Conservation (phyloP, 2,797 vertebrate genomes). For the Ctenopoma multispine region DNA sequence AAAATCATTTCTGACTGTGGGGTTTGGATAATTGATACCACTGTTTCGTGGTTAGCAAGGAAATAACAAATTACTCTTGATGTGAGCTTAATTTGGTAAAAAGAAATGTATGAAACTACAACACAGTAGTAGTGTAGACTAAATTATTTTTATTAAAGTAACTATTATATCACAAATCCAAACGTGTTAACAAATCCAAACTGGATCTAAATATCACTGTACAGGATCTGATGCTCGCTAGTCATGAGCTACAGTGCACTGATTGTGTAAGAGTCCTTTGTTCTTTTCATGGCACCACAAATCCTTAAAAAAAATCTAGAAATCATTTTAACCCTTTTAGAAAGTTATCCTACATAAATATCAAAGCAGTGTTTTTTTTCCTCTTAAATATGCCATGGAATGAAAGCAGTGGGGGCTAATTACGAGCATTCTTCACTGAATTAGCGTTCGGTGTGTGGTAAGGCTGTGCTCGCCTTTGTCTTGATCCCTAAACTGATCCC, state of each 20-base stretch:
- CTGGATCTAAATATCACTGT: constrained; percentile 5
- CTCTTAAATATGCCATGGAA: constrained; percentile 89
- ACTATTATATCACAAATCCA: not conserved
- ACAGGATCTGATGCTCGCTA: constrained; percentile 17
- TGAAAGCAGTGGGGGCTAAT: constrained; percentile 92
- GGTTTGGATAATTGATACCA: not conserved
- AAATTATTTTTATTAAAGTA: not conserved
- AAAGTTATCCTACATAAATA: constrained; percentile 90
- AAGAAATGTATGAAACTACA: not conserved
- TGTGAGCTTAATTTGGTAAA: not conserved
- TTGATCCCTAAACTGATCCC: constrained; percentile 95
- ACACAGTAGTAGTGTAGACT: not conserved
- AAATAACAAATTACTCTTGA: not conserved
- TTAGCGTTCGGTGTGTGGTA: constrained; percentile 95
- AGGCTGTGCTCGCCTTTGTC: constrained; percentile 89
- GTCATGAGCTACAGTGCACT: constrained; percentile 43
- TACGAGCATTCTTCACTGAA: constrained; percentile 97
- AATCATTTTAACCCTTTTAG: constrained; percentile 87
- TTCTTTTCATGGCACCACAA: constrained; percentile 63
- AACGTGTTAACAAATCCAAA: not conserved
- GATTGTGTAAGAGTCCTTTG: constrained; percentile 59
- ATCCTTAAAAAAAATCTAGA: constrained; percentile 61
- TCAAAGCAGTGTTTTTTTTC: constrained; percentile 86
- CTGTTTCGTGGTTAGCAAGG: not conserved
- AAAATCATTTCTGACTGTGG: not conserved